These are phyloP conservation scores for Crematogaster levior DNA, from an alignment of 2,888 invertebrate genomes.

Conservation along the genomic window DNA sequence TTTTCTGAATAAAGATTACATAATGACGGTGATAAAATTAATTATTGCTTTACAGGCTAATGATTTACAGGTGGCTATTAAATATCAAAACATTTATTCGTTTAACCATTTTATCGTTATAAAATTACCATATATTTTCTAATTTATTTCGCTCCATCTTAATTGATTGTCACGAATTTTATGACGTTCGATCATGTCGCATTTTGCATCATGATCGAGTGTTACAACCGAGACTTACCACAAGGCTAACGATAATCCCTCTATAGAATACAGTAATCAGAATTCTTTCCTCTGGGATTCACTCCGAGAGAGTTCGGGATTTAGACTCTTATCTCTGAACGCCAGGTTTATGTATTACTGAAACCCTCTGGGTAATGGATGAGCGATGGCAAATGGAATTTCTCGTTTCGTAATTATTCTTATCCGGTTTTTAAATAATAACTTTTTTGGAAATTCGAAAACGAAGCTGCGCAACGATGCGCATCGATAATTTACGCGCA, in stretches of 20 bases:
- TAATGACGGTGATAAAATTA: neutral
- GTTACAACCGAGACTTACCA: neutral
- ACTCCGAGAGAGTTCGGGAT: neutral
- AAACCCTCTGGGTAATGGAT: slow-evolving; percentile 10
- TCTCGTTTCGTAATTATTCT: neutral
- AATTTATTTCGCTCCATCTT: neutral
- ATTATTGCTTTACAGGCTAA: neutral
- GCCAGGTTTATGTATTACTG: slow-evolving; percentile 37
- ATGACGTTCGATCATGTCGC: neutral
- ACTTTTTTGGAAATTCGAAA: neutral
- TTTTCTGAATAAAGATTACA: neutral
- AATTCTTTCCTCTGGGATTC: slow-evolving; percentile 25
- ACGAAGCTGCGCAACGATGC: neutral
- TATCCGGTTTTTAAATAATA: neutral
- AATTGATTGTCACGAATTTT: neutral
- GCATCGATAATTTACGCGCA: neutral
- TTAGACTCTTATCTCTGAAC: slow-evolving; percentile 34
- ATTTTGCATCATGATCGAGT: neutral
- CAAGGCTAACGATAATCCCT: slow-evolving; percentile 27
- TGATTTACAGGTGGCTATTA: neutral
- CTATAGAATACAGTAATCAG: slow-evolving; percentile 30
- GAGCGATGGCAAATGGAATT: slow-evolving; percentile 18
- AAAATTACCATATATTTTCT: neutral
- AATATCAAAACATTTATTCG: neutral
- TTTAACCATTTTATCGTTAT: neutral